A percentile compares a stretch with the other conserved stretches of the same genome.
Conservation (phyloP, 2,888 invertebrate species). For the Chloroclystis v-ata region DNA sequence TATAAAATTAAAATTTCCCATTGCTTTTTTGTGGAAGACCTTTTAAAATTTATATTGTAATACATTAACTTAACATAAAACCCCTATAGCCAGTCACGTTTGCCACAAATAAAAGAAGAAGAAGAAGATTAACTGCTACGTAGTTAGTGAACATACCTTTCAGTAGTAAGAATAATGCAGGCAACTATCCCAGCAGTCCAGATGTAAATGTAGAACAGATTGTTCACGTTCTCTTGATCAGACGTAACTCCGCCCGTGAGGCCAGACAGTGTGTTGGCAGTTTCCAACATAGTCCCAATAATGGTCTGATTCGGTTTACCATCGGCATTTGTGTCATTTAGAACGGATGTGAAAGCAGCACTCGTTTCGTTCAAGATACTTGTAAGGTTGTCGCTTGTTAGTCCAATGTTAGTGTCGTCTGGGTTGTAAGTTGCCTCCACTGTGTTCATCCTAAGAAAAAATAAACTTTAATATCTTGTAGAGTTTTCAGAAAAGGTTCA, state of each 20-base stretch:
- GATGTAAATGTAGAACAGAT: constrained; percentile 70
- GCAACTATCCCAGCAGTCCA: constrained; percentile 79
- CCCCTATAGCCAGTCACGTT: no score
- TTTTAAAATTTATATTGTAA: no score
- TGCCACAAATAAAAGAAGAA: no score
- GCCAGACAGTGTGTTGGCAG: constrained; percentile 46
- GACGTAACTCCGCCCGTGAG: constrained; percentile 41
- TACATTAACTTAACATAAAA: no score
- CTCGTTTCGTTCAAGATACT: constrained; percentile 2
- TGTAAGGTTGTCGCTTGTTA: constrained; percentile 15
- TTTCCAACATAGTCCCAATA: constrained; percentile 50
- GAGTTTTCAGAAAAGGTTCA: no score
- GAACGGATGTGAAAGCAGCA: neutral
- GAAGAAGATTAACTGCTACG: no score
- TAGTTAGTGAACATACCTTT: constrained; percentile 61
- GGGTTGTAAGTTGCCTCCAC: constrained; percentile 43
- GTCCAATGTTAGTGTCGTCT: constrained; percentile 3
- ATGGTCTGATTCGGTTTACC: constrained; percentile 43
- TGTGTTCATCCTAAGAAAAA: constrained; percentile 62
- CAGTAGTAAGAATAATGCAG: constrained; percentile 80
- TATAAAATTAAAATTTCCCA: no score
- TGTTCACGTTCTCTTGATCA: constrained; percentile 39
- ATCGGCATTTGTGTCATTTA: constrained; percentile 6
- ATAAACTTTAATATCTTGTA: no score
- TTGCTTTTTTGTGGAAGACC: no score